Conservation (phyloP, 2,113 vertebrate species). For the Cephalopholis sonnerati region DNA sequence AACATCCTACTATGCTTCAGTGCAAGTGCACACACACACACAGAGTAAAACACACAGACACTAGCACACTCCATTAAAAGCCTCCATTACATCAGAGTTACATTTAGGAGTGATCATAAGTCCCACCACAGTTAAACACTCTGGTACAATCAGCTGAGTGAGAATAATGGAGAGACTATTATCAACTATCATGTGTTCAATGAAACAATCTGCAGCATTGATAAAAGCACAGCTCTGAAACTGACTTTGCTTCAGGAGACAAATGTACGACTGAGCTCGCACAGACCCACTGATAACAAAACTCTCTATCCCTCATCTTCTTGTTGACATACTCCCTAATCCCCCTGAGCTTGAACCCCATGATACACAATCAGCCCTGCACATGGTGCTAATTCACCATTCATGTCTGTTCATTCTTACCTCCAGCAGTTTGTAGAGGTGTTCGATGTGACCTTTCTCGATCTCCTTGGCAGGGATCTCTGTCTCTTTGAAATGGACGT, state of each 20-base stretch:
- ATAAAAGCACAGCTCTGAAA: neutral
- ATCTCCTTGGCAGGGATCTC: constrained; percentile 93
- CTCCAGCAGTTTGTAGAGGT: constrained; percentile 96
- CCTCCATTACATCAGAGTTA: neutral
- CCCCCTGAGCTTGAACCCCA: constrained; percentile 45
- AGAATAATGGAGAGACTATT: constrained; percentile 32
- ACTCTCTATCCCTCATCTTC: neutral
- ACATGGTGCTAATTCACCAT: constrained; percentile 18
- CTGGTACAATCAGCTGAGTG: constrained; percentile 60
- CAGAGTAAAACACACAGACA: neutral
- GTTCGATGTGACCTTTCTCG: constrained; percentile 92
- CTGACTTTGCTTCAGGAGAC: constrained; percentile 30
- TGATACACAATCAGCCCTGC: constrained; percentile 51
- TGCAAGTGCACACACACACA: neutral
- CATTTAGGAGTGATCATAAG: constrained; percentile 21
- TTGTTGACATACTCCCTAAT: neutral
- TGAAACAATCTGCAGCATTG: constrained; percentile 50
- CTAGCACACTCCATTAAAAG: no score
- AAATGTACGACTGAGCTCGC: neutral
- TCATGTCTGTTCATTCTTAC: constrained; percentile 76
- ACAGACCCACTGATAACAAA: neutral
- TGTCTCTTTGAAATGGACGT: constrained; percentile 99
- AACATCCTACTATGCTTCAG: neutral
- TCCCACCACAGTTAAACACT: constrained; percentile 2
- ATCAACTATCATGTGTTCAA: constrained; percentile 38